A percentile compares a stretch with the other conserved stretches of the same genome.
phyloP scores from a whole-genome alignment of 2,113 vertebrate genomes.

The Eidolon helvum region DNA sequence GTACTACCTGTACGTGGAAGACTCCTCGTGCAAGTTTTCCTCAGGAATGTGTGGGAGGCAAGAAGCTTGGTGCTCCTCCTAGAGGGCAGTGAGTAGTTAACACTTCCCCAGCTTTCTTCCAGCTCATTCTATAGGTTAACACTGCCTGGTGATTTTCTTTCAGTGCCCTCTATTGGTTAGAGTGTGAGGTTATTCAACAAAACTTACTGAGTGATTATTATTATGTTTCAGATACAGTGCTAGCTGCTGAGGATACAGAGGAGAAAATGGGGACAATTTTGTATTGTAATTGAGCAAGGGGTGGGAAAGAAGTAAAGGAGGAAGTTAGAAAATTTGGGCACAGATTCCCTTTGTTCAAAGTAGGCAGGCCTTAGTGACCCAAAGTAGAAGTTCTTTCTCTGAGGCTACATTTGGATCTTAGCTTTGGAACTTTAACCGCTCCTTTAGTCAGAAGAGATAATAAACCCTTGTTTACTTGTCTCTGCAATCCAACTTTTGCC shows the following conservation, averaged over 20 bases:
- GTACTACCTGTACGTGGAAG: constrained; percentile 45
- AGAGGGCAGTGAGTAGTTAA: neutral
- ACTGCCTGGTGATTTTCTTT: neutral
- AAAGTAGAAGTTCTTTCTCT: constrained; percentile 25
- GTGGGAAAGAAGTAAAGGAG: neutral
- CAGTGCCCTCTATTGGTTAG: neutral
- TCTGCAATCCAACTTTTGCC: neutral
- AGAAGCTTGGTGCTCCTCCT: constrained; percentile 43
- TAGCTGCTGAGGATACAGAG: neutral
- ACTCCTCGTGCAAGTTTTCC: constrained; percentile 33
- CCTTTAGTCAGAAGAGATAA: constrained; percentile 30
- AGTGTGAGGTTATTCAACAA: neutral
- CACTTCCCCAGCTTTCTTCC: neutral
- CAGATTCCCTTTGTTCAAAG: neutral
- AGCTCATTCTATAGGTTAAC: constrained; percentile 34
- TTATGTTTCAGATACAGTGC: constrained; percentile 5
- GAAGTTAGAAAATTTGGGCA: neutral
- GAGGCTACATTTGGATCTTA: neutral
- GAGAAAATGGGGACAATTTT: neutral
- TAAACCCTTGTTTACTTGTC: neutral
- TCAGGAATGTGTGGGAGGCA: constrained; percentile 19
- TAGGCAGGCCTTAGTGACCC: neutral
- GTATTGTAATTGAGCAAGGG: neutral
- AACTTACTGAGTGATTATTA: constrained; percentile 51
- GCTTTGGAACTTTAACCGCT: neutral